Conservation (phyloP, 2,113 vertebrate species). For the Melospiza georgiana region DNA sequence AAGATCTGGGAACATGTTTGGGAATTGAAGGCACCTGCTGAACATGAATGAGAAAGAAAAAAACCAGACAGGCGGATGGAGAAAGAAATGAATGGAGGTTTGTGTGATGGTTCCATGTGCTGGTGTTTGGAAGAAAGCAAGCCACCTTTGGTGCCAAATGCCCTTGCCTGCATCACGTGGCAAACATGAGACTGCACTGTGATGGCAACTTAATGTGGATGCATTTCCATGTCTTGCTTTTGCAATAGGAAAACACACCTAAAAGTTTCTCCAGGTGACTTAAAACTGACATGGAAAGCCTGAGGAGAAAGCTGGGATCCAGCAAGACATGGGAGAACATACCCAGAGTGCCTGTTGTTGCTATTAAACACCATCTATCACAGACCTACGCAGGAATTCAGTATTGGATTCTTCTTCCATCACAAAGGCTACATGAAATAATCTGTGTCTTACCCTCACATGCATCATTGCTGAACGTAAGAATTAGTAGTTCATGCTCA, state of each 20-base stretch:
- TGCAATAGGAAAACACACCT: background rate
- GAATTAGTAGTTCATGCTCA: background rate
- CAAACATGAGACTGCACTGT: rapidly evolving
- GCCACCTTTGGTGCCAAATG: background rate
- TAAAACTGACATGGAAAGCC: background rate
- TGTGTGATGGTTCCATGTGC: background rate
- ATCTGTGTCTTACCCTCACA: background rate
- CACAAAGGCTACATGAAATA: background rate
- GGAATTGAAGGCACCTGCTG: conserved; percentile 24
- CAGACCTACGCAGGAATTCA: background rate
- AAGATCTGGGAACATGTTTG: conserved; percentile 17
- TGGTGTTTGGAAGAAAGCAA: background rate
- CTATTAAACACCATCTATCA: conserved; percentile 15
- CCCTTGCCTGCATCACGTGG: background rate
- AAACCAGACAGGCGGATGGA: background rate
- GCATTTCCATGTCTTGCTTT: background rate
- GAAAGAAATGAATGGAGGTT: background rate
- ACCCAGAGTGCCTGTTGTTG: background rate
- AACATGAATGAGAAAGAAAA: background rate
- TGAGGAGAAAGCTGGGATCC: background rate
- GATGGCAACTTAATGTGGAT: background rate
- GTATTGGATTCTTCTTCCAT: background rate
- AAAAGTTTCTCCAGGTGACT: background rate
- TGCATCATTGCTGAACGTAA: rapidly evolving
- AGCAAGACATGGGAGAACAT: background rate